A percentile compares a stretch with the other conserved stretches of the same genome.
phyloP scores from a whole-genome alignment of 2,113 vertebrate genomes.

The Notiomystis cincta region DNA sequence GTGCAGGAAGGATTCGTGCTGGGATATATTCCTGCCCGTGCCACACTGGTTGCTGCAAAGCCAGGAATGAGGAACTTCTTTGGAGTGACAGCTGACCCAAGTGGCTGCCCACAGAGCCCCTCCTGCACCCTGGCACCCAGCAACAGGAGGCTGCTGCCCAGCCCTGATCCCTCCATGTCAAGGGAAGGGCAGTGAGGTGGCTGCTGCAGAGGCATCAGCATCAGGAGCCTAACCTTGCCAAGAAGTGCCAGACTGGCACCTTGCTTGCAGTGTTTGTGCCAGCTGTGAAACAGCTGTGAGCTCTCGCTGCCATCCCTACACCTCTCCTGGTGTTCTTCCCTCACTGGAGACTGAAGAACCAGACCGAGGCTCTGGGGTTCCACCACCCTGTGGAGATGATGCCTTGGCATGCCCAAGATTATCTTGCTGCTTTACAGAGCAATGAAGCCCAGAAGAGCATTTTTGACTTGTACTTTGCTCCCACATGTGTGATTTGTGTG shows the following conservation, averaged over 20 bases:
- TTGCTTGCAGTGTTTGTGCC: not conserved
- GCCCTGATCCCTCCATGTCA: rapidly evolving
- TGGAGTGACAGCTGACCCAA: rapidly evolving
- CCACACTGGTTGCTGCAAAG: not conserved
- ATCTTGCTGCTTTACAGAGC: not conserved
- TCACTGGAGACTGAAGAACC: not conserved
- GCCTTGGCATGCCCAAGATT: not conserved
- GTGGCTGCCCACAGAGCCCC: not conserved
- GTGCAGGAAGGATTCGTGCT: not conserved
- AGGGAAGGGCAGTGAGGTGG: not conserved
- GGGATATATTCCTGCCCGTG: not conserved
- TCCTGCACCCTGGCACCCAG: not conserved
- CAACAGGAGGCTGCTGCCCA: rapidly evolving
- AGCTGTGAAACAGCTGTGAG: not conserved
- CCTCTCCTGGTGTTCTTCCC: not conserved
- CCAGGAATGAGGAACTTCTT: not conserved
- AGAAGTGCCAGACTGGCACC: not conserved
- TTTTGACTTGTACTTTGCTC: not conserved
- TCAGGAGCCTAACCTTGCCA: rapidly evolving
- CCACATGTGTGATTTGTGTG: rapidly evolving
- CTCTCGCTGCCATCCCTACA: not conserved
- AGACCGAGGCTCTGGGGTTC: not conserved
- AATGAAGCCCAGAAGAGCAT: not conserved
- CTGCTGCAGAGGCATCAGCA: not conserved
- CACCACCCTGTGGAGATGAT: not conserved